Evolutionary conservation across 2,797 vertebrate genomes (phyloP), one percentile per base, ranked within the genome.

Genomic region (Synaphobranchus kaupii): DNA sequence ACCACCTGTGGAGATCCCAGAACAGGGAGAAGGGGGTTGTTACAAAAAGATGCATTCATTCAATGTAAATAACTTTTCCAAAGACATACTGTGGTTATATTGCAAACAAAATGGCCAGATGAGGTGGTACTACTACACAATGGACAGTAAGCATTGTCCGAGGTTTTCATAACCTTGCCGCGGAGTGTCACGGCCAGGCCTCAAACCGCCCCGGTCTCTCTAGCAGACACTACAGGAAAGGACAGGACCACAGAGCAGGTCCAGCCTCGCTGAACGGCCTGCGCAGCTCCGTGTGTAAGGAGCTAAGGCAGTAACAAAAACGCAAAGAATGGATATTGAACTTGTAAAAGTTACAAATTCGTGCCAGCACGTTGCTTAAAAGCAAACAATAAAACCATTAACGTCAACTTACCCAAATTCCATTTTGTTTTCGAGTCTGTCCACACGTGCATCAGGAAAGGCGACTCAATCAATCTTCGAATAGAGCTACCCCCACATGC

Each of bases 81-180:
- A n/a, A n/a, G 9, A 2, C 20, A 60, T 3, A 68, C n/a, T 6
- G n/a, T 8, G 7, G n/a, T 8, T 56, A 56, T 56, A 56, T 68
- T 28, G n/a, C 5, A 10, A 2, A n/a, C 2, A 7, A n/a, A n/a
- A n/a, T 6, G 4, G n/a, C 0, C 63, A n/a, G 12, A 0, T 28
- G n/a, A 28, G 22, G 25, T 10, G 22, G 25, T 10, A 68, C 6
- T 68, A 92, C 39, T 81, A 28, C 22, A 39, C 44, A 44, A 48
- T 84, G 63, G 0, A 10, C 28, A 48, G 85, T 81, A 10, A 73
- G 20, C 76, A 9, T 73, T 95, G 96, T 97, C 17, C 82, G 95
- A 94, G 95, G 95, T 89, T 90, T 95, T 95, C 96, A 95, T 95
- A 94, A 95, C 95, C 94, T 85, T 88, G 20, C 91, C 80, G 93